Base-by-base conservation (phyloP, 23 tunicate species). In the Diplosoma virens region DNA sequence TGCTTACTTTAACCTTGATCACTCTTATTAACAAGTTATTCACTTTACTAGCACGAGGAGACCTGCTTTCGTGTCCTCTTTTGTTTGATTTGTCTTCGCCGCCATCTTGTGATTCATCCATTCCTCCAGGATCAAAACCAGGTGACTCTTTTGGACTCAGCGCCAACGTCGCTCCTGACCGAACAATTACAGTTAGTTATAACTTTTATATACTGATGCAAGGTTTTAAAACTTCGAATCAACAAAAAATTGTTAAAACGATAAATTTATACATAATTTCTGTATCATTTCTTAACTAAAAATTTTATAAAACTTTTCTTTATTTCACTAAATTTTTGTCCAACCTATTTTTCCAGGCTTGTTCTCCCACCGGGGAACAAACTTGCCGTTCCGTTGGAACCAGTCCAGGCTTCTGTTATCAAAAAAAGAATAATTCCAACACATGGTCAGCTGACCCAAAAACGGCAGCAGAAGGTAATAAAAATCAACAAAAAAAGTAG, bases 131-230 rank as follows among this genome's bases (percentile, higher is more conserved):
- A 25, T 25, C 73, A 1, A 24, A 4, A 1, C 74, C 74, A 0
- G 83, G 83, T 4, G 83, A 78, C 50, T 7, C 60, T 28, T 78
- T 26, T 30, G 83, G 83, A 36, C 63, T 60, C 14, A 78, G 74
- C 32, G 11, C 65, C 25, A 61, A 64, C 26, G 45, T 47, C 25
- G 70, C 83, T 4, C 73, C 83, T 64, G 56, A 65, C 41, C 56
- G 37, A 33, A 37, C 56, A 26, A 33, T 59, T 20, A 76, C 66
- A 7, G 81, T 76, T 35, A 76, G 81, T 58, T n/a, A n/a, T n/a
- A n/a, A n/a, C n/a, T n/a, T n/a, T n/a, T n/a, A n/a, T n/a, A n/a
- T n/a, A n/a, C n/a, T n/a, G n/a, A n/a, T n/a, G n/a, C n/a, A n/a
- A n/a, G n/a, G n/a, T n/a, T n/a, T n/a, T n/a, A n/a, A n/a, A n/a